These are phyloP conservation scores for Silurus meridionalis DNA, from an alignment of 2,113 vertebrate species.

Conservation along the genomic window DNA sequence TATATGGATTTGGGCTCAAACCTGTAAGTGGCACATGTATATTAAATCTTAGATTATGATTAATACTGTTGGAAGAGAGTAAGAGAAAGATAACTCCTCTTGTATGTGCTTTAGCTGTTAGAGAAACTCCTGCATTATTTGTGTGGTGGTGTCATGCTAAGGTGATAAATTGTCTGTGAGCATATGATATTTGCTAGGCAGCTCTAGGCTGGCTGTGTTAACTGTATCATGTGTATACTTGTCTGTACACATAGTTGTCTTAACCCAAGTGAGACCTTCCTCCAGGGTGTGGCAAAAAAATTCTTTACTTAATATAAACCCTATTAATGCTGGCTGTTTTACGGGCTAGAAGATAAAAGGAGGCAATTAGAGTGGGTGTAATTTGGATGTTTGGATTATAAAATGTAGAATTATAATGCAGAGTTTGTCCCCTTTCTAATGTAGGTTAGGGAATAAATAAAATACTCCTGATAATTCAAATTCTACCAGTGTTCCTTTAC, in stretches of 20 bases:
- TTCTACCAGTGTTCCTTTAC: not conserved
- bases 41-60: not conserved
- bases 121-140: not conserved
- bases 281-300: slow-evolving; percentile 41
- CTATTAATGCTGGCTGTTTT: slow-evolving; percentile 2
- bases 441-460: not conserved
- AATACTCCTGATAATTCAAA: not conserved
- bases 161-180: not conserved
- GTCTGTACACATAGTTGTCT: slow-evolving; percentile 43
- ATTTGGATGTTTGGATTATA: not conserved
- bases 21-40: slow-evolving; percentile 16
- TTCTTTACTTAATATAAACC: slow-evolving; percentile 1
- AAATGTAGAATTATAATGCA: not conserved
- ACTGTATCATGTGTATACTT: slow-evolving; percentile 31
- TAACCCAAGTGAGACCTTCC: slow-evolving; percentile 1
- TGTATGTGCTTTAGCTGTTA: not conserved
- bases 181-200: not conserved
- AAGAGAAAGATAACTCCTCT: not conserved
- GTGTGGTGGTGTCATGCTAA: not conserved
- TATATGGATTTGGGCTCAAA: slow-evolving; percentile 4
- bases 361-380: not conserved
- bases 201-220: not conserved
- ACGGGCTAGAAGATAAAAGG: too few relatives aligned
- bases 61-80: not conserved
- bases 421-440: not conserved